Base-by-base conservation (phyloP, 2,888 invertebrate species). In the Pteria penguin region DNA sequence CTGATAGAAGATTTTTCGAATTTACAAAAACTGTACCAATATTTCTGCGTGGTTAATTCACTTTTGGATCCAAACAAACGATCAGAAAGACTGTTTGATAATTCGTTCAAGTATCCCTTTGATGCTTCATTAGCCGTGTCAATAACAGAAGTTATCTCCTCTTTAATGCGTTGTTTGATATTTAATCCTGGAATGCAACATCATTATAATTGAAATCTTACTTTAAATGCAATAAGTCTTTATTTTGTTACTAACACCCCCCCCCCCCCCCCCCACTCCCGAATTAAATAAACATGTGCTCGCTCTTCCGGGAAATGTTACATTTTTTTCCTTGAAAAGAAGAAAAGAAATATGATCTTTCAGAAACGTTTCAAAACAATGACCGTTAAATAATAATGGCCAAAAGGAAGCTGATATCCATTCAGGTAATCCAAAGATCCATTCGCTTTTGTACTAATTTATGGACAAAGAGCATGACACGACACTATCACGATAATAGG, bases 351-450 rank as follows among this genome's bases (percentile, higher is more conserved):
- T 45, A 18, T 45, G 45, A 45, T 45, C 45, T 18, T 45, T 8
- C 45, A 45, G 18, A 18, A 45, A 45, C 8, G 45, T 14, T 14
- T 8, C 45, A 45, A 45, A 45, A 45, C 45, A 0, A 45, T 18
- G 45, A 14, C 45, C 45, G 8, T 45, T 14, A 14, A n/a, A 45
- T 18, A 45, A 45, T 45, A 66, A 45, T 14, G 70, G 61, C 75
- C 75, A 75, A 60, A 54, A 75, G 5, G 70, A 32, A 24, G 65
- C 70, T 24, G 32, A 69, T 66, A 45, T 75, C 70, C 66, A 75
- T 57, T 58, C 55, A 27, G 70, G 71, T 24, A 75, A 52, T 71
- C 45, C 52, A 75, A 54, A 36, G 65, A 71, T 14, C 70, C 27
- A 24, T 32, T 33, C 14, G 65, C 45, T 32, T 60, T 70, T 36